Evolutionary conservation across 2,113 vertebrate genomes (phyloP).

Genomic region (Thinocorus orbignyianus): DNA sequence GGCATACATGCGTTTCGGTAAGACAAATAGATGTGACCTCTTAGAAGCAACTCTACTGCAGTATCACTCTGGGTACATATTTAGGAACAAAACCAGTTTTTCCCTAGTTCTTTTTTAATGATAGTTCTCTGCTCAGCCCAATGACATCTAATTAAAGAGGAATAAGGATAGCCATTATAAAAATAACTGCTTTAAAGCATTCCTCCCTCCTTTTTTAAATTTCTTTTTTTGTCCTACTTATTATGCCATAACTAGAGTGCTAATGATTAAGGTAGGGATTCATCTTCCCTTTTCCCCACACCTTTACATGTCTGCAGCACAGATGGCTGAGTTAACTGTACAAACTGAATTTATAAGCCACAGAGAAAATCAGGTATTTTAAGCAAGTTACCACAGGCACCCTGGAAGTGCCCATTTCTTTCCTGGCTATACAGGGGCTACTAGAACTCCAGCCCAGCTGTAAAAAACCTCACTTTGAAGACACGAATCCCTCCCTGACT

Average conservation of each 20-base stretch:
- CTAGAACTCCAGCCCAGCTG: neutral
- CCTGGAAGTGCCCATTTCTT: neutral
- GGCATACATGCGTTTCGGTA: neutral
- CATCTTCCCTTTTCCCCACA: neutral
- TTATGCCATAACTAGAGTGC: neutral
- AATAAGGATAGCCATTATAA: neutral
- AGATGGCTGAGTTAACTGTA: neutral
- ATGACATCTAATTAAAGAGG: neutral
- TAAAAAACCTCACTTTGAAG: neutral
- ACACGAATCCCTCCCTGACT: neutral
- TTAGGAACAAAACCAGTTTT: neutral
- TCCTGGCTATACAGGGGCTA: neutral
- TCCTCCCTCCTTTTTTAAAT: rapidly evolving
- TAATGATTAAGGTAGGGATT: neutral
- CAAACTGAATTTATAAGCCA: neutral
- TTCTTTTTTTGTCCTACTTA: neutral
- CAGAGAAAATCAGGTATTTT: neutral
- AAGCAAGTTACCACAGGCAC: neutral
- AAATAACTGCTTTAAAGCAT: neutral
- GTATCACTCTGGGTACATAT: neutral
- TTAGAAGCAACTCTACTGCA: neutral
- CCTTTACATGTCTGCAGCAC: neutral
- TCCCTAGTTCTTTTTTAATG: neutral
- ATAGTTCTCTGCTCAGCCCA: neutral
- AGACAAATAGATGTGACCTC: neutral